phyloP scores from a whole-genome alignment of 2,888 invertebrate genomes.

The Drosophila austrosaltans region DNA sequence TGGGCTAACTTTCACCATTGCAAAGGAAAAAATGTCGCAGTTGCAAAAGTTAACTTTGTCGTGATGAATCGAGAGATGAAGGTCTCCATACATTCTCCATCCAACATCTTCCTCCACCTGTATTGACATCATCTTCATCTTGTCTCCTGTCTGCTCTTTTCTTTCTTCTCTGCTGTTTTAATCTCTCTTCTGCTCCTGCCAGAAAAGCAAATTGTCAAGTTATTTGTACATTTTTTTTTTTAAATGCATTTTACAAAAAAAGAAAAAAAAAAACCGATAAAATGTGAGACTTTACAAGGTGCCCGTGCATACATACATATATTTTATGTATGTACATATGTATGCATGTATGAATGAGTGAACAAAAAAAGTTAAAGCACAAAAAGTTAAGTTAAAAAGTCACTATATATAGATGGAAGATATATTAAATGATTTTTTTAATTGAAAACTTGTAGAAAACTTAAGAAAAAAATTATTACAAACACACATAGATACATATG shows the following conservation, averaged over 20 bases:
- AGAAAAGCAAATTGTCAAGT: conserved; percentile 76
- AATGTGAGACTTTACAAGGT: neutral
- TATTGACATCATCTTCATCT: too few relatives aligned
- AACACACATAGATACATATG: too few relatives aligned
- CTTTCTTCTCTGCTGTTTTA: conserved; percentile 28
- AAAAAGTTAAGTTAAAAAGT: too few relatives aligned
- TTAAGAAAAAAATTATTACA: too few relatives aligned
- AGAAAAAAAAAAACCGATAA: neutral
- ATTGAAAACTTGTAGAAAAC: too few relatives aligned
- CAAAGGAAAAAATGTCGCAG: conserved; percentile 38
- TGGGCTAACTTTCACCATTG: conserved; percentile 74
- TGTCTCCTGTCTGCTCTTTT: neutral
- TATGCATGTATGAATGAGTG: conserved; percentile 43
- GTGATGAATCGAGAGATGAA: conserved; percentile 62
- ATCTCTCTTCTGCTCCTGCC: conserved; percentile 31
- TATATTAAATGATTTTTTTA: too few relatives aligned
- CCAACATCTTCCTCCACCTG: neutral
- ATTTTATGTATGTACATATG: conserved; percentile 41
- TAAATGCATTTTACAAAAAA: neutral
- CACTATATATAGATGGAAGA: too few relatives aligned
- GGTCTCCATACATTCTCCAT: conserved; percentile 5
- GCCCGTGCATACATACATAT: neutral
- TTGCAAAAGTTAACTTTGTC: conserved; percentile 47
- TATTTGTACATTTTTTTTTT: conserved; percentile 68
- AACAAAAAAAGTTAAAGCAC: too few relatives aligned